phyloP scores from a whole-genome alignment of 2,888 invertebrate genomes.

The Agrochola circellaris region DNA sequence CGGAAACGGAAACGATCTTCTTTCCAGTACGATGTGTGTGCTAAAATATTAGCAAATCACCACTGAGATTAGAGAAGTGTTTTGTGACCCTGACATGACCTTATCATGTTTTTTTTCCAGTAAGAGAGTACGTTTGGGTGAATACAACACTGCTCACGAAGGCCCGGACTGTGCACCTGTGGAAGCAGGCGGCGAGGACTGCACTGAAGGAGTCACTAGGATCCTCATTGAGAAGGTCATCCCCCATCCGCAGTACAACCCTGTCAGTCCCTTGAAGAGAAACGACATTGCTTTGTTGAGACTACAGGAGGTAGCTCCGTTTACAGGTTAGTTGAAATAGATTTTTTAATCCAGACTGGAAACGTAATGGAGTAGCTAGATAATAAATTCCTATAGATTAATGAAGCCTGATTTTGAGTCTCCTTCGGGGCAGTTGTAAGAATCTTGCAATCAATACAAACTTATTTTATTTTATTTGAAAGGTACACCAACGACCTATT shows the following conservation, averaged over 20 bases:
- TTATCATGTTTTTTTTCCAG: constrained; percentile 28
- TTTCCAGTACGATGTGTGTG: too few relatives aligned
- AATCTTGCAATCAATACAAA: not conserved
- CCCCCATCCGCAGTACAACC: constrained; percentile 83
- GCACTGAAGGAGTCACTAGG: constrained; percentile 81
- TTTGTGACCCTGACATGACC: not conserved
- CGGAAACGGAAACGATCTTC: not conserved
- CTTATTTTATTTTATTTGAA: too few relatives aligned
- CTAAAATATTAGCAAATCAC: not conserved
- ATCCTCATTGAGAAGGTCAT: constrained; percentile 79
- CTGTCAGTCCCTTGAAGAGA: constrained; percentile 56
- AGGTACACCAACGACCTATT: too few relatives aligned
- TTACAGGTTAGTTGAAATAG: constrained; percentile 52
- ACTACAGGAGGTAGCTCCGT: constrained; percentile 70
- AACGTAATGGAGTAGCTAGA: not conserved
- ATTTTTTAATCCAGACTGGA: not conserved
- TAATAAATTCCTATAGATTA: not conserved
- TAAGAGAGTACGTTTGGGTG: constrained; percentile 79
- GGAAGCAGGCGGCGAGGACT: constrained; percentile 76
- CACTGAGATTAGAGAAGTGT: not conserved
- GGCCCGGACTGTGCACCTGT: constrained; percentile 82
- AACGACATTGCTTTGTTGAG: constrained; percentile 88
- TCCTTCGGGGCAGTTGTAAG: not conserved
- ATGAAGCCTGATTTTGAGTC: not conserved
- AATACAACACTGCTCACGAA: constrained; percentile 82